These are phyloP conservation scores for Pyralis farinalis DNA, from an alignment of 2,888 invertebrate species.

Conservation along the genomic window DNA sequence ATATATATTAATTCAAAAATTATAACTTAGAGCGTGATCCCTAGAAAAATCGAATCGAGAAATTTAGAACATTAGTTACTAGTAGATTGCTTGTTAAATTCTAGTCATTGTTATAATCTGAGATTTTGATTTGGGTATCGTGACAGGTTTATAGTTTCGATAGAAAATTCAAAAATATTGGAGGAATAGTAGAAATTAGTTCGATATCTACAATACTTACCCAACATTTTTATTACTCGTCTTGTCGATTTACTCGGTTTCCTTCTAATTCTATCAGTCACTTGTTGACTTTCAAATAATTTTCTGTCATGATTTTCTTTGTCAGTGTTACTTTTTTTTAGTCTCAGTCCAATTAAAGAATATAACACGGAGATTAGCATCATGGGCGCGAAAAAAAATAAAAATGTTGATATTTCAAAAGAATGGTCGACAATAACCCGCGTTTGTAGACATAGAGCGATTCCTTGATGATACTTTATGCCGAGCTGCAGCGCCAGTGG, in stretches of 20 bases:
- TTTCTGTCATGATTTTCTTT: conserved; percentile 44
- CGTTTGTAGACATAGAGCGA: conserved; percentile 72
- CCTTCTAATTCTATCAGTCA: conserved; percentile 43
- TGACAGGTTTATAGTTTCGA: too few relatives aligned
- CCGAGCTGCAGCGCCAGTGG: conserved; percentile 83
- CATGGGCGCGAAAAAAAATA: conserved; percentile 90
- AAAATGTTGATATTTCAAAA: conserved; percentile 85
- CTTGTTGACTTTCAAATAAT: conserved; percentile 36
- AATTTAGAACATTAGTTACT: too few relatives aligned
- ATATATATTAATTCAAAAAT: too few relatives aligned
- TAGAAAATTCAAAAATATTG: too few relatives aligned
- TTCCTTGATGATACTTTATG: conserved; percentile 53
- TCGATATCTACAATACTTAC: too few relatives aligned
- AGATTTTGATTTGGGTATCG: too few relatives aligned
- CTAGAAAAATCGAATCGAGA: too few relatives aligned
- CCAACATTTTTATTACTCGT: conserved; percentile 88
- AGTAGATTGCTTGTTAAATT: too few relatives aligned
- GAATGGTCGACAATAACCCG: conserved; percentile 80
- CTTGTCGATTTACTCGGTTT: conserved; percentile 82
- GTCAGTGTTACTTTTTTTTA: conserved; percentile 68
- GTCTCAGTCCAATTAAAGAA: conserved; percentile 82
- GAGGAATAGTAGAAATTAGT: too few relatives aligned
- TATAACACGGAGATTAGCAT: conserved; percentile 88
- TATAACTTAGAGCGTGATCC: too few relatives aligned
- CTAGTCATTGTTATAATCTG: too few relatives aligned